Base-by-base conservation (phyloP, 2,888 invertebrate genomes). In the Zygogramma bicolorata region DNA sequence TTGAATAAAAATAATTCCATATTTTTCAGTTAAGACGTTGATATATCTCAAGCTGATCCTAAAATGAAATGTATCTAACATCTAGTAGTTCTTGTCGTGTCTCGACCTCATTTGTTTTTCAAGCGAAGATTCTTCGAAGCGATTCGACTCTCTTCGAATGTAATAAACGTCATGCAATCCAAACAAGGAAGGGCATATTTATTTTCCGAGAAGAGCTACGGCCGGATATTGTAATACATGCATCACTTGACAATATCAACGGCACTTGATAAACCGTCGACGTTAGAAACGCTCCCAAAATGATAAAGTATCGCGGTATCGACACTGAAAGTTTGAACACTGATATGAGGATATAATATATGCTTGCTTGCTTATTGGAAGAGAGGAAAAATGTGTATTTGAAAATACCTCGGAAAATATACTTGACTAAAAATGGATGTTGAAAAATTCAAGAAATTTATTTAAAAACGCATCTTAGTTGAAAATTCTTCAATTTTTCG, bases 161-260 rank as follows among this genome's bases (percentile, higher is more conserved):
- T 66, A 20, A 61, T 61, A 40, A 61, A 61, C 20, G 34, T 40
- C 38, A 61, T 34, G 34, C 34, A 40, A 34, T 61, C 61, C 38
- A 38, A 61, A 34, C 61, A 34, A n/a, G 18, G 27, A 34, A 22
- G 27, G 46, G 34, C 61, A 10, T 69, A 46, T 69, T 69, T 69
- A 63, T 63, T 63, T 69, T 69, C 69, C 18, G 57, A 63, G 63
- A 57, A 63, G 58, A 40, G 25, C 69, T 42, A 18, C 31, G 63
- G 42, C 69, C 58, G 69, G 69, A 62, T 27, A 63, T 69, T 53
- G 22, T 34, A 29, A 63, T 58, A 40, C 69, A 58, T 69, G 69
- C 69, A 57, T 38, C 46, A 62, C 49, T 58, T 63, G 49, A 34
- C 62, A 58, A 67, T 67, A 59, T 49, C 57, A 63, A 34, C 63